Conservation (phyloP, 2,888 invertebrate genomes). For the Morinoia aosen region DNA sequence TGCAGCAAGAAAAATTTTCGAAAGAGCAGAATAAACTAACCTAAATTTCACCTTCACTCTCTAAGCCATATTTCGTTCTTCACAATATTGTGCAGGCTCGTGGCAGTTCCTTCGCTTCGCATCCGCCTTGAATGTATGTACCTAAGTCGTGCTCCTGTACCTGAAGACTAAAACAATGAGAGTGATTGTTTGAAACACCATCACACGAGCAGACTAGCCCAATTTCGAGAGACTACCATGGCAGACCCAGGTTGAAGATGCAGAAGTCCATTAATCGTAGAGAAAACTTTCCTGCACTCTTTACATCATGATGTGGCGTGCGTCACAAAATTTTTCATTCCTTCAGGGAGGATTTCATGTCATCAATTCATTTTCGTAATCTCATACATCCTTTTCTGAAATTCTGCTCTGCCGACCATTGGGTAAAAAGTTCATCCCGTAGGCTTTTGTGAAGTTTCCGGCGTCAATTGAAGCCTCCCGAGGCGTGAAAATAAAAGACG, state of each 20-base stretch:
- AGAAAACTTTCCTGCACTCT: neutral
- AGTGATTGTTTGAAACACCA: too few species aligned
- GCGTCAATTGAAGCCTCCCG: slow-evolving; percentile 18
- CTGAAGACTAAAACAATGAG: too few species aligned
- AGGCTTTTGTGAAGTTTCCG: slow-evolving; percentile 28
- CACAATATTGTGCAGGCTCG: neutral
- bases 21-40: neutral
- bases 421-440: neutral
- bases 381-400: neutral
- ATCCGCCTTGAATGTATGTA: too few species aligned
- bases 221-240: neutral
- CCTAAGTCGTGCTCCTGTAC: too few species aligned
- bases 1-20: neutral
- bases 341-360: neutral
- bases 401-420: neutral
- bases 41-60: neutral
- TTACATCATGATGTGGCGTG: neutral
- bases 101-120: too few species aligned
- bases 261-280: neutral
- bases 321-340: neutral
- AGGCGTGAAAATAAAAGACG: slow-evolving; percentile 31
- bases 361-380: neutral
- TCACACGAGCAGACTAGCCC: too few species aligned
- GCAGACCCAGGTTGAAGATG: neutral
- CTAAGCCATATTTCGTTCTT: neutral